A percentile compares a stretch with the other conserved stretches of the same genome.
Evolutionary conservation across 1,140 invertebrate species (phyloP).

Genomic region (Drosophila micromelanica): DNA sequence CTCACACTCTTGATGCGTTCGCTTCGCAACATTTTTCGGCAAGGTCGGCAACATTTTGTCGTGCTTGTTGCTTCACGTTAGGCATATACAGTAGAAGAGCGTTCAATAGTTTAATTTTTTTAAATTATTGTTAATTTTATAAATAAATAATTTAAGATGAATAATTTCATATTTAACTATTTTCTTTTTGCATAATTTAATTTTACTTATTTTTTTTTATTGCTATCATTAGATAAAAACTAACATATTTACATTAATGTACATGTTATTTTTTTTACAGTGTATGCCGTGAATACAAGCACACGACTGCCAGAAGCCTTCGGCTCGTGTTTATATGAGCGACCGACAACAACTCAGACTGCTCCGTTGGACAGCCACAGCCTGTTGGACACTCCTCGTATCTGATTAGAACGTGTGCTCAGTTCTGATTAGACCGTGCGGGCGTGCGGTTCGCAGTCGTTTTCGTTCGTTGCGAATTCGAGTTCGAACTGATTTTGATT

Average conservation of each 20-base stretch:
- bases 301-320: conserved; percentile 11
- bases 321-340: conserved; percentile 13
- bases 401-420: conserved; percentile 51
- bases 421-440: conserved; percentile 74
- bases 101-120: background rate
- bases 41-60: conserved; percentile 75
- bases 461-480: conserved; percentile 30
- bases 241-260: too few species aligned
- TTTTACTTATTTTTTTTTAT: too few species aligned
- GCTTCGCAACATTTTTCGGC: conserved; percentile 52
- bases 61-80: conserved; percentile 40
- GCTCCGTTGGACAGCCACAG: conserved; percentile 36
- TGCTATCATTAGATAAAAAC: too few species aligned
- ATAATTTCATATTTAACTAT: too few species aligned
- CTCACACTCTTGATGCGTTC: conserved; percentile 1
- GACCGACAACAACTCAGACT: conserved; percentile 21
- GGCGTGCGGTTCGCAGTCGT: conserved; percentile 49
- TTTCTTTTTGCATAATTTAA: too few species aligned
- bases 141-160: too few species aligned
- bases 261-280: background rate
- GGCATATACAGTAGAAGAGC: conserved; percentile 13
- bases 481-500: conserved; percentile 37
- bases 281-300: conserved; percentile 4
- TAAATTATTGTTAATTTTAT: too few species aligned
- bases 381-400: conserved; percentile 63